Percentiles rank a stretch among this genome's conserved stretches.
Conservation (phyloP, 1,140 invertebrate genomes). For the Laupala kohalensis region DNA sequence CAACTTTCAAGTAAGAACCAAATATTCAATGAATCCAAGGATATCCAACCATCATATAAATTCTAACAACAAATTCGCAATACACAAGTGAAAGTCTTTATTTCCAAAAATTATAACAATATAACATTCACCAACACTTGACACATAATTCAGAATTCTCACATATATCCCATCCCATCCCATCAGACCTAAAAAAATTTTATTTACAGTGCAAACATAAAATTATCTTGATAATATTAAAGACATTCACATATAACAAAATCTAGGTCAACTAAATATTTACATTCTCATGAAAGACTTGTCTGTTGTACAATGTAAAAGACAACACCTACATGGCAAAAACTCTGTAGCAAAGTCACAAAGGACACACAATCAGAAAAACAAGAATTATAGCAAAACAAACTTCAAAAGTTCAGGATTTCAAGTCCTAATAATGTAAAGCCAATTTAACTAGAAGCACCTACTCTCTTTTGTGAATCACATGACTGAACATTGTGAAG, state of each 20-base stretch:
- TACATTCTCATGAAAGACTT: neutral
- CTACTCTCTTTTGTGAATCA: no score
- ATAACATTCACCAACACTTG: no score
- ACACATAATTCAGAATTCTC: no score
- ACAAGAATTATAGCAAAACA: neutral
- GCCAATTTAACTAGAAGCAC: no score
- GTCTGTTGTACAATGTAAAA: neutral
- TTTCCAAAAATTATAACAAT: neutral
- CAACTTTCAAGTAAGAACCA: no score
- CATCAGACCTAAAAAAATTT: neutral
- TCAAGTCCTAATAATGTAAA: no score
- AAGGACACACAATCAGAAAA: neutral
- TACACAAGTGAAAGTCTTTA: neutral
- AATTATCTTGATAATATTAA: no score
- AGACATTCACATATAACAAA: neutral
- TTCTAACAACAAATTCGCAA: neutral
- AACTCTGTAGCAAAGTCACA: neutral
- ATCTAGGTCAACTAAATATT: neutral
- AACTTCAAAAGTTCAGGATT: no score
- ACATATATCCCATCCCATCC: neutral
- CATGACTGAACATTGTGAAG: conserved; percentile 13
- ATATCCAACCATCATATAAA: neutral
- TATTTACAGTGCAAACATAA: neutral
- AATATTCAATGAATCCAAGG: neutral
- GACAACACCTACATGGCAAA: neutral